Conservation (phyloP, 2,797 vertebrate genomes). For the Sebastes miniatus region DNA sequence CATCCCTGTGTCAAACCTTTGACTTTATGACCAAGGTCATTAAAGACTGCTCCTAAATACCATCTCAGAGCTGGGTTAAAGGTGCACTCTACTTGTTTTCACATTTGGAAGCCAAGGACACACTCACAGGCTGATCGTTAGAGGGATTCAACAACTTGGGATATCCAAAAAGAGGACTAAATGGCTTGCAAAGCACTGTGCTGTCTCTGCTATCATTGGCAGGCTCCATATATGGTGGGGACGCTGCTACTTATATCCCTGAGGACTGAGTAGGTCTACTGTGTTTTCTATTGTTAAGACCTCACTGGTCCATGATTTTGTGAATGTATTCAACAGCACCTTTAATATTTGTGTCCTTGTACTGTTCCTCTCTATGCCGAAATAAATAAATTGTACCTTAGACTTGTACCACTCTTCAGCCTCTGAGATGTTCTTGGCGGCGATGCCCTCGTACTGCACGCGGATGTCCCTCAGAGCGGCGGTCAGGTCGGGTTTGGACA, state of each 20-base stretch:
- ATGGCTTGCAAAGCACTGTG: not conserved
- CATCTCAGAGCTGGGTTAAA: not conserved
- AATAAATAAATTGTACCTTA: slow-evolving; percentile 82
- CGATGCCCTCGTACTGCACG: slow-evolving; percentile 93
- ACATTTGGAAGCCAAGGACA: not conserved
- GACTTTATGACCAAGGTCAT: not conserved
- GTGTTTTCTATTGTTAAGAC: not conserved
- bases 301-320: not conserved
- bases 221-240: not conserved
- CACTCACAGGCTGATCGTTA: not conserved
- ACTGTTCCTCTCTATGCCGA: not conserved
- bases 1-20: not conserved
- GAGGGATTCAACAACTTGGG: not conserved
- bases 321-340: not conserved
- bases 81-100: not conserved
- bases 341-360: not conserved
- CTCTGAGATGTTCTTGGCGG: slow-evolving; percentile 96
- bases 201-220: not conserved
- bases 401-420: slow-evolving; percentile 99
- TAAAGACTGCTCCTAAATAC: not conserved
- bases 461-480: slow-evolving; percentile 96
- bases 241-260: not conserved
- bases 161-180: not conserved
- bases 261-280: not conserved
- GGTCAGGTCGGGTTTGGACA: slow-evolving; percentile 96